Percentiles rank a stretch among this genome's conserved stretches.
These are phyloP conservation scores for Drosophila nigromelanica DNA, from an alignment of 1,140 invertebrate genomes.

Conservation along the genomic window DNA sequence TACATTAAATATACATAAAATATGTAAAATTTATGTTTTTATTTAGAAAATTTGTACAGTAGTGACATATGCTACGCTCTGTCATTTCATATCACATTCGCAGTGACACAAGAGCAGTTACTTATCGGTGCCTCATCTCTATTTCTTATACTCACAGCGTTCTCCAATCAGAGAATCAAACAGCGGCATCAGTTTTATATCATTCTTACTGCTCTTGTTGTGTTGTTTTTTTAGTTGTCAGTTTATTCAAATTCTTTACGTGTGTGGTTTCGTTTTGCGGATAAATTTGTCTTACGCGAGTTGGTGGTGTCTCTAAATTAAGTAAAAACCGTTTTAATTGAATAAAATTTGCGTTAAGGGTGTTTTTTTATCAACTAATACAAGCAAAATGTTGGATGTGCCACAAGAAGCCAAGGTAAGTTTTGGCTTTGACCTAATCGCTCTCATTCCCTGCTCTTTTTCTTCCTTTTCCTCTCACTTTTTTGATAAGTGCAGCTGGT, in stretches of 20 bases:
- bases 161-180: constrained; percentile 39
- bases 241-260: constrained; percentile 50
- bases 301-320: constrained; percentile 5
- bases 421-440: not conserved
- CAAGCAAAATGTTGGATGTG: constrained; percentile 76
- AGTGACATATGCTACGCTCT: not conserved
- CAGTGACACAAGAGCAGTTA: constrained; percentile 5
- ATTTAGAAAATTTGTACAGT: not conserved
- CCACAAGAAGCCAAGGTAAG: constrained; percentile 79
- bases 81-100: not conserved
- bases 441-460: not conserved
- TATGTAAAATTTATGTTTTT: not conserved
- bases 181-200: constrained; percentile 55
- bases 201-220: constrained; percentile 51
- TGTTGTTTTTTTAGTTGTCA: constrained; percentile 48
- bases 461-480: not conserved
- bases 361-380: constrained; percentile 17
- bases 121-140: constrained; percentile 22
- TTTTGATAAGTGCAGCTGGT: constrained; percentile 25
- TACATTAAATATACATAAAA: not conserved
- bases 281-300: constrained; percentile 5
- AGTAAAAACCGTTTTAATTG: constrained; percentile 1
- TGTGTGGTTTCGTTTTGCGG: constrained; percentile 25
- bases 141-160: constrained; percentile 16
- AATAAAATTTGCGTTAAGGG: not conserved